These are phyloP conservation scores for Scartelaos histophorus DNA, from an alignment of 2,113 vertebrate genomes.

Conservation along the genomic window DNA sequence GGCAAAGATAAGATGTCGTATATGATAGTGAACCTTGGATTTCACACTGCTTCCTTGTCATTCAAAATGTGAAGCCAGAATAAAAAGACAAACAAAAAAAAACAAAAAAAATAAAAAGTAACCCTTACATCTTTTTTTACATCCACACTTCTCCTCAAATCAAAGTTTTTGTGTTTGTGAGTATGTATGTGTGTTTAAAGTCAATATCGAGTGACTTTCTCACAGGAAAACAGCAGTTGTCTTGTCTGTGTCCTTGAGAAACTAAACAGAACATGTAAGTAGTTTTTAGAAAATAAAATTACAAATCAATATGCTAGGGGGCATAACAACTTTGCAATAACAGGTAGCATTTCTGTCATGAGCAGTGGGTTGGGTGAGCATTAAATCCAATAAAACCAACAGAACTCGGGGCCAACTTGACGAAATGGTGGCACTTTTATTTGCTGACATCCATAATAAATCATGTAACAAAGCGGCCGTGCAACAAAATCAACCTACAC, in stretches of 20 bases:
- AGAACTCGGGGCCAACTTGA: slow-evolving; percentile 33
- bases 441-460: slow-evolving; percentile 44
- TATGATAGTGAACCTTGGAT: not conserved
- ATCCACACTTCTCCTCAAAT: not conserved
- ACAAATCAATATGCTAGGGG: slow-evolving; percentile 26
- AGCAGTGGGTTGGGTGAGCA: slow-evolving; percentile 33
- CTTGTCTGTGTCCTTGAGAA: not conserved
- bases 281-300: not conserved
- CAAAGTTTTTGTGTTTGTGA: no score
- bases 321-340: slow-evolving; percentile 42
- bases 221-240: not conserved
- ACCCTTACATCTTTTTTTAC: not conserved
- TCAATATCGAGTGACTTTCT: not conserved
- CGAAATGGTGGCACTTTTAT: slow-evolving; percentile 46
- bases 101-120: no score
- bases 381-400: slow-evolving; percentile 54
- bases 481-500: not conserved
- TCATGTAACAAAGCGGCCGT: slow-evolving; percentile 9
- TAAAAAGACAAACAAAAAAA: not conserved
- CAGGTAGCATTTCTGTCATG: slow-evolving; percentile 21
- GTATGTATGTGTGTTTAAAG: no score
- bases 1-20: not conserved
- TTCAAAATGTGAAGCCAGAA: not conserved
- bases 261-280: not conserved
- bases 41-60: no score